Percentiles rank a stretch among this genome's conserved stretches.
phyloP scores from a whole-genome alignment of 2,113 vertebrate species.

The Dendropsophus ebraccatus region DNA sequence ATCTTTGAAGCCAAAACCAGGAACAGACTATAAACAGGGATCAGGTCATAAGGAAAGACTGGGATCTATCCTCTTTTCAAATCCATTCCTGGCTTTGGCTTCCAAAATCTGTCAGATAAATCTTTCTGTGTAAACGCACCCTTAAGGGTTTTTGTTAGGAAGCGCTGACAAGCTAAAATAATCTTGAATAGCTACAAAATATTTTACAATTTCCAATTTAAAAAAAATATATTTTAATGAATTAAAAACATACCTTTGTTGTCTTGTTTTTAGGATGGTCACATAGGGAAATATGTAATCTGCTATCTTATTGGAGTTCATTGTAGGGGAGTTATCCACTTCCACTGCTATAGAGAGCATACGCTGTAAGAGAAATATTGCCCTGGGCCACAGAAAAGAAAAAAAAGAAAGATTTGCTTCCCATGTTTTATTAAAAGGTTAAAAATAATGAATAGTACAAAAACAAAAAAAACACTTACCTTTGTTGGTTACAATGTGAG shows the following conservation, averaged over 20 bases:
- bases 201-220: too few species aligned
- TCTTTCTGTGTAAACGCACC: too few species aligned
- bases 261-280: slow-evolving; percentile 75
- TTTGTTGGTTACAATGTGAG: not conserved
- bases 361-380: slow-evolving; percentile 82
- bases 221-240: too few species aligned
- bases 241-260: slow-evolving; percentile 78
- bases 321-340: slow-evolving; percentile 85
- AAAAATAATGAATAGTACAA: not conserved
- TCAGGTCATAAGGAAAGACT: too few species aligned
- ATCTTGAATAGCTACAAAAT: too few species aligned
- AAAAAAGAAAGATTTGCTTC: not conserved
- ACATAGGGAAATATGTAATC: slow-evolving; percentile 81
- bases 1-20: too few species aligned
- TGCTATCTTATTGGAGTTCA: slow-evolving; percentile 85
- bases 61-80: too few species aligned
- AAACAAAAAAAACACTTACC: slow-evolving; percentile 20
- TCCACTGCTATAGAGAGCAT: slow-evolving; percentile 90
- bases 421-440: not conserved
- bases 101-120: too few species aligned
- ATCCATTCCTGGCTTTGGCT: too few species aligned
- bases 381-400: slow-evolving; percentile 71
- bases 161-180: too few species aligned
- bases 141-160: too few species aligned
- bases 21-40: too few species aligned